These are phyloP conservation scores for Hirtodrosophila alboralis DNA, from an alignment of 2,888 invertebrate species.

Conservation along the genomic window DNA sequence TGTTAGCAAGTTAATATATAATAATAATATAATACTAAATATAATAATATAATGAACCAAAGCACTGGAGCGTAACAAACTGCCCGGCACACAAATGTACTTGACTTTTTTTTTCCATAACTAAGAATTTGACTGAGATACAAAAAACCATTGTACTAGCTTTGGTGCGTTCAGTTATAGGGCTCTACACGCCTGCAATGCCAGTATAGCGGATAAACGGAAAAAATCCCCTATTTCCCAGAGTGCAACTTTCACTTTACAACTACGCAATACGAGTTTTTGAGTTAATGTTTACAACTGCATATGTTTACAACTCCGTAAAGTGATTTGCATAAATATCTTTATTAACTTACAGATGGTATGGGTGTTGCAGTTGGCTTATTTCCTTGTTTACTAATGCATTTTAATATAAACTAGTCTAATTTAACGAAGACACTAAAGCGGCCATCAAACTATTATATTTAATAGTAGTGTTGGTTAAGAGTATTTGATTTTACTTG, in stretches of 20 bases:
- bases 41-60: too few species aligned
- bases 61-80: too few species aligned
- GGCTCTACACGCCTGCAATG: too few species aligned
- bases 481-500: constrained; percentile 10
- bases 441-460: not conserved
- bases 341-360: constrained; percentile 34
- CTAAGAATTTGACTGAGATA: too few species aligned
- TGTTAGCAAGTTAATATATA: too few species aligned
- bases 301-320: not conserved
- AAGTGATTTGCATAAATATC: not conserved
- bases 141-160: too few species aligned
- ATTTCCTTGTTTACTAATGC: constrained; percentile 19
- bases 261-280: constrained; percentile 12
- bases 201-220: too few species aligned
- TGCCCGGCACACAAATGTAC: too few species aligned
- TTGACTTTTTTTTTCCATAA: too few species aligned
- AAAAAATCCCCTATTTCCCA: not conserved
- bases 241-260: constrained; percentile 47
- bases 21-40: too few species aligned
- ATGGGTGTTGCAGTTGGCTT: not conserved
- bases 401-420: constrained; percentile 3
- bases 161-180: too few species aligned
- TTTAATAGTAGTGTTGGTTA: constrained; percentile 37
- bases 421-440: constrained; percentile 17
- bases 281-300: not conserved